Base-by-base conservation (phyloP, 1,140 invertebrate species). In the Galleria mellonella region DNA sequence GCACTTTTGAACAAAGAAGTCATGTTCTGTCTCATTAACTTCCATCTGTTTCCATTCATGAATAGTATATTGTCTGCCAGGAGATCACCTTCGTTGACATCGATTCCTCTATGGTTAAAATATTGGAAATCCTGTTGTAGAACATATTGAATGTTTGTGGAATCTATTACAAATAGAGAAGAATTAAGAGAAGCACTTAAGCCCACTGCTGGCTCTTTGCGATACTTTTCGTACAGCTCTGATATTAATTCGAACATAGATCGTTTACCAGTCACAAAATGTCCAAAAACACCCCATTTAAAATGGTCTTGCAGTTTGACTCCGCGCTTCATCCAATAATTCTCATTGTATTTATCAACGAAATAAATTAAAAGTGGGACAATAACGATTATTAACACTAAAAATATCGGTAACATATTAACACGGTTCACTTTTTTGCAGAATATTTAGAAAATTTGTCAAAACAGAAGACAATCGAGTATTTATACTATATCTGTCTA, bases 31-130 rank as follows among this genome's bases (percentile, higher is more conserved):
- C 87, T 44, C 31, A 85, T 60, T 4, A 77, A 54, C 57, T 83
- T 77, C 86, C 86, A 88, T 49, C 66, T 66, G 8, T 59, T 60
- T 12, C 72, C 79, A 14, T 68, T 71, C 54, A 71, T 49, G 9
- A 73, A 72, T 12, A 91, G 87, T 23, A 92, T 57, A 49, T 89
- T 87, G 4, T 85, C 83, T n/a, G 83, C 81, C 0, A 91, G 33
- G 1, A 85, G 74, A 52, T 91, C 89, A 0, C 72, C 75, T 47
- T 87, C 68, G 43, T 87, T 85, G 14, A 78, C 66, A 12, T 83
- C 72, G 2, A 83, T 7, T 3, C 82, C 83, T 37, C 86, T 63
- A 51, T 87, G 79, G 27, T 68, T 65, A 54, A 89, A 90, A 38
- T 72, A 64, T 0, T 64, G 41, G 28, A 89, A 89, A 46, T 89